Evolutionary conservation across 2,888 invertebrate genomes (phyloP).

Genomic region (Eristalinus aeneus): DNA sequence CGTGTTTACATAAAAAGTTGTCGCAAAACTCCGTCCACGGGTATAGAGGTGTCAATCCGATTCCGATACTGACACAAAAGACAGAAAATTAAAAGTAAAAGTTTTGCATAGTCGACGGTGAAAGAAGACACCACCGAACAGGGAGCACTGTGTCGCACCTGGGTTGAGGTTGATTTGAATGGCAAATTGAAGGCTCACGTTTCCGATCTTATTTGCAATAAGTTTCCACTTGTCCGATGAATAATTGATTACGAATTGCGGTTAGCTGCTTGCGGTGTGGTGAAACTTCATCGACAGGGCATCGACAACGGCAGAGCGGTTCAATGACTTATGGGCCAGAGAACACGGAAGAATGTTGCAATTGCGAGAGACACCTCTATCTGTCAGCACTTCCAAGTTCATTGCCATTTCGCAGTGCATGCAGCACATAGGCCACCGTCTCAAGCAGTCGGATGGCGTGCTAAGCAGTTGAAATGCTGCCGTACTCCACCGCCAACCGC

Average conservation of each 20-base stretch:
- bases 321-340: slow-evolving; percentile 24
- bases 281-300: neutral
- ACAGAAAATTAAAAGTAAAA: slow-evolving; percentile 45
- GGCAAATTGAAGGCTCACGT: slow-evolving; percentile 39
- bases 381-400: slow-evolving; percentile 39
- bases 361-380: slow-evolving; percentile 18
- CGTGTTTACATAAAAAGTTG: slow-evolving; percentile 35
- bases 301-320: neutral
- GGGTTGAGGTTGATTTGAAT: slow-evolving; percentile 37
- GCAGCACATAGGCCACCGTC: neutral
- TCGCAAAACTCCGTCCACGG: neutral
- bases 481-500: neutral
- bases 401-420: slow-evolving; percentile 31
- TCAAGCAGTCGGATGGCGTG: neutral
- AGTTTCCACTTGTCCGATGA: slow-evolving; percentile 38
- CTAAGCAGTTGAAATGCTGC: slow-evolving; percentile 10
- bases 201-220: slow-evolving; percentile 35
- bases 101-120: slow-evolving; percentile 8
- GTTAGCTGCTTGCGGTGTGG: slow-evolving; percentile 1
- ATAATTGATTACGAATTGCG: slow-evolving; percentile 44
- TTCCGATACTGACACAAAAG: neutral
- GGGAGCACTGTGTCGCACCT: slow-evolving; percentile 27
- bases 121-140: neutral
- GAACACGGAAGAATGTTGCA: slow-evolving; percentile 19
- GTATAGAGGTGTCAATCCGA: neutral